Evolutionary conservation across 2,888 invertebrate genomes (phyloP).

Genomic region (Protodeltote pygarga): DNA sequence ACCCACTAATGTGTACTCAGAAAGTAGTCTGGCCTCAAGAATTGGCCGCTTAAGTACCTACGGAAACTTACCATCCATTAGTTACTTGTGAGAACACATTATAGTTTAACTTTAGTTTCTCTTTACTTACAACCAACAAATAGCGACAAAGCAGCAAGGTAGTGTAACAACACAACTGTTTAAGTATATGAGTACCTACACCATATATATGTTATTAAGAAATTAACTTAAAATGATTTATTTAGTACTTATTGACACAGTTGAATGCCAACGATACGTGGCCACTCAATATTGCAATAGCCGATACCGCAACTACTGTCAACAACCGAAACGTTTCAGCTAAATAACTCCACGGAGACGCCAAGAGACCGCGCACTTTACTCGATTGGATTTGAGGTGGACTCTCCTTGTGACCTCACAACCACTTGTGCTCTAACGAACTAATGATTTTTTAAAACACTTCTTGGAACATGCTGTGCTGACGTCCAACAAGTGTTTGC

Average conservation of each 20-base stretch:
- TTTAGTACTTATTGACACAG: constrained; percentile 41
- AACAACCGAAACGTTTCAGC: constrained; percentile 79
- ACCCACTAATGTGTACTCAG: constrained; percentile 81
- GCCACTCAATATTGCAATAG: constrained; percentile 59
- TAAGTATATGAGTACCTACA: constrained; percentile 35
- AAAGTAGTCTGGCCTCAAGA: constrained; percentile 80
- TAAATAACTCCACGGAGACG: constrained; percentile 74
- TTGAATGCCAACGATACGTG: constrained; percentile 38
- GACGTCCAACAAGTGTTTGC: constrained; percentile 43
- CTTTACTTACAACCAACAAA: constrained; percentile 66
- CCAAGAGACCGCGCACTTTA: constrained; percentile 75
- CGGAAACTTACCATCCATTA: constrained; percentile 82
- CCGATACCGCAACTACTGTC: constrained; percentile 65
- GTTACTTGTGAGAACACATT: constrained; percentile 81
- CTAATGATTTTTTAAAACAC: constrained; percentile 46
- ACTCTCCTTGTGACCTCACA: constrained; percentile 64
- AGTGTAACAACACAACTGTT: constrained; percentile 39
- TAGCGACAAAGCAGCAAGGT: constrained; percentile 53
- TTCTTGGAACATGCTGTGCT: constrained; percentile 22
- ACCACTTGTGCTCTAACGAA: constrained; percentile 44
- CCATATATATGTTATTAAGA: constrained; percentile 15
- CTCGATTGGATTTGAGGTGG: constrained; percentile 80
- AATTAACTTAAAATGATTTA: constrained; percentile 34
- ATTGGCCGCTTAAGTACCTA: constrained; percentile 82
- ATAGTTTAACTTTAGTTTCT: constrained; percentile 80